phyloP scores from a whole-genome alignment of 2,113 vertebrate genomes.

The Phylloscopus trochiloides region DNA sequence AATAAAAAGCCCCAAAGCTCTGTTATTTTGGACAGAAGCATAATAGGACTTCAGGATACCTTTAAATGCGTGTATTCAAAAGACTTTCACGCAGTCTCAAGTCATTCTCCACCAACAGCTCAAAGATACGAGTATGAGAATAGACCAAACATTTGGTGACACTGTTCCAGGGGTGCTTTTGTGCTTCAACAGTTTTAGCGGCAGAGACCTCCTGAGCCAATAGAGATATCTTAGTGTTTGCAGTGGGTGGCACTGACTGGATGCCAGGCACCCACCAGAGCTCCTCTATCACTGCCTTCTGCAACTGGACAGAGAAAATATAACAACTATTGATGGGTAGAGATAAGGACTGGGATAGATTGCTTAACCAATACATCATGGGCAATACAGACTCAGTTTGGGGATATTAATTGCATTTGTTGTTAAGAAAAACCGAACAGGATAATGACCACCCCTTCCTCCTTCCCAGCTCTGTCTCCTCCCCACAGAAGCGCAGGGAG shows the following conservation, averaged over 20 bases:
- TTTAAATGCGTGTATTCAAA: background rate
- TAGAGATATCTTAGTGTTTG: background rate
- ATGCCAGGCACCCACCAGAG: background rate
- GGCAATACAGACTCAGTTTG: background rate
- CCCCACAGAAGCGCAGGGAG: background rate
- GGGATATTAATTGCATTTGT: background rate
- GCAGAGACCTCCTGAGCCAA: background rate
- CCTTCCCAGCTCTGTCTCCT: background rate
- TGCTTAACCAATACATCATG: background rate
- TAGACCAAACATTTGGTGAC: background rate
- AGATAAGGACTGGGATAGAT: background rate
- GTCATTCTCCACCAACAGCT: background rate
- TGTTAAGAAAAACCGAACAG: background rate
- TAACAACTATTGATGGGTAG: background rate
- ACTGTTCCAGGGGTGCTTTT: background rate
- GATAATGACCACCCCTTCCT: background rate
- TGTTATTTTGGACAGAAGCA: background rate
- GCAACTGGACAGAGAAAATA: background rate
- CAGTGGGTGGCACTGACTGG: background rate
- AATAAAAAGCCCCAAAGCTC: background rate
- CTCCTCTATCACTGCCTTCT: background rate
- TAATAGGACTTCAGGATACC: background rate
- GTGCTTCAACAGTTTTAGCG: background rate
- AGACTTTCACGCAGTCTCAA: background rate
- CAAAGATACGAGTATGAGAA: background rate